A percentile compares a stretch with the other conserved stretches of the same genome.
phyloP scores from a whole-genome alignment of 2,888 invertebrate species.

The Hydriomena furcata region DNA sequence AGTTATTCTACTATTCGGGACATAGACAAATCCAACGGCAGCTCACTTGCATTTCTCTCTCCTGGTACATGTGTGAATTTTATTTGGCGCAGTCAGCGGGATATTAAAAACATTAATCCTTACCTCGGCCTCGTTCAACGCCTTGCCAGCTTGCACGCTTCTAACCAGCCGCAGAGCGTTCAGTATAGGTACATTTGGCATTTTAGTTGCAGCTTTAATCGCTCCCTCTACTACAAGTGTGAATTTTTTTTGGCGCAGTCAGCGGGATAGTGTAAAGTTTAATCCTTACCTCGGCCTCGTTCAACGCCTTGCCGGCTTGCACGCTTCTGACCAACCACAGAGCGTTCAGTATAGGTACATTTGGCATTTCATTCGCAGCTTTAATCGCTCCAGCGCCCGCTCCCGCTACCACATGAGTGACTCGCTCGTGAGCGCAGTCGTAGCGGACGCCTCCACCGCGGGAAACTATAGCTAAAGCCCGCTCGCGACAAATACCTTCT shows the following conservation, averaged over 20 bases:
- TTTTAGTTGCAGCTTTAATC: conserved; percentile 4
- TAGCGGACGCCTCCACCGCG: conserved; percentile 92
- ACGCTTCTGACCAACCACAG: conserved; percentile 92
- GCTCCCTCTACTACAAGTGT: not conserved
- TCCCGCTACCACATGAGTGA: conserved; percentile 91
- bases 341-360: conserved; percentile 85
- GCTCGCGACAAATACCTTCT: conserved; percentile 64
- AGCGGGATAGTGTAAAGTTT: not conserved
- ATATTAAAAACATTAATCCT: conserved; percentile 1
- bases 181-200: not conserved
- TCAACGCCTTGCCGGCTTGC: conserved; percentile 59
- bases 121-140: conserved; percentile 61
- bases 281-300: conserved; percentile 55
- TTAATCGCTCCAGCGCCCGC: conserved; percentile 45
- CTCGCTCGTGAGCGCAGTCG: conserved; percentile 88
- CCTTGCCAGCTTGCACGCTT: conserved; percentile 82
- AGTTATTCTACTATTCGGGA: too few relatives aligned
- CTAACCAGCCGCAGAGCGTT: conserved; percentile 89
- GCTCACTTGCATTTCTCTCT: too few relatives aligned
- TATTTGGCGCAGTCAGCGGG: conserved; percentile 4
- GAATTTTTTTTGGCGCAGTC: conserved; percentile 4
- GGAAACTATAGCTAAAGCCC: conserved; percentile 61
- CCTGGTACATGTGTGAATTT: too few relatives aligned
- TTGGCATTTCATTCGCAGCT: conserved; percentile 48
- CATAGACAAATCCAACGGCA: too few relatives aligned